phyloP scores from a whole-genome alignment of 2,888 invertebrate genomes.

The Minunthozetes semirufus region DNA sequence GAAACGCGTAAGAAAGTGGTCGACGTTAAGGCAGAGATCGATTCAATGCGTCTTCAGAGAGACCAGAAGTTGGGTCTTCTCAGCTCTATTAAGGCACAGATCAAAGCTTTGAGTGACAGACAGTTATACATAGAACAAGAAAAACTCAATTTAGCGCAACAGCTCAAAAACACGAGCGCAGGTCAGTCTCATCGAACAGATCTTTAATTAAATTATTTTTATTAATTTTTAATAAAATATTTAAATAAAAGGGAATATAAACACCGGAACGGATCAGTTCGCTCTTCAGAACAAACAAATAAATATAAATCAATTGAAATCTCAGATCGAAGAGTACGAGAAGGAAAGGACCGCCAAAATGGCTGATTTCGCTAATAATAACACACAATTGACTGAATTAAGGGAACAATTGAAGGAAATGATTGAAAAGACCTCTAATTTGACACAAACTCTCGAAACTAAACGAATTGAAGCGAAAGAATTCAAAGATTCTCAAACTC shows the following conservation, averaged over 20 bases:
- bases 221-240: too few species aligned
- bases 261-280: slow-evolving; percentile 31
- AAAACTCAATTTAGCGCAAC: slow-evolving; percentile 46
- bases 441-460: background rate
- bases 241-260: too few species aligned
- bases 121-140: slow-evolving; percentile 46
- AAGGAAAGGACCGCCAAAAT: slow-evolving; percentile 60
- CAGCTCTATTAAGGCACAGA: slow-evolving; percentile 54
- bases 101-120: slow-evolving; percentile 44
- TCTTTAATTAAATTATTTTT: background rate
- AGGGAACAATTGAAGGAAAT: slow-evolving; percentile 35
- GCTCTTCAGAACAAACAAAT: slow-evolving; percentile 38
- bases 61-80: slow-evolving; percentile 82
- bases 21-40: slow-evolving; percentile 87
- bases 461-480: slow-evolving; percentile 33
- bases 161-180: slow-evolving; percentile 40
- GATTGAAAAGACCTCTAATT: background rate
- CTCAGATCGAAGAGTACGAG: slow-evolving; percentile 44
- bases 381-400: slow-evolving; percentile 58
- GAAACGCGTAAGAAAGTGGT: slow-evolving; percentile 80
- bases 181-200: too few species aligned
- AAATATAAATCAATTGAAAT: slow-evolving; percentile 37
- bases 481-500: slow-evolving; percentile 9
- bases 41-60: slow-evolving; percentile 83
- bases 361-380: slow-evolving; percentile 71